These are phyloP conservation scores for Cerceris ruficornis DNA, from an alignment of 2,888 invertebrate species.

Conservation along the genomic window DNA sequence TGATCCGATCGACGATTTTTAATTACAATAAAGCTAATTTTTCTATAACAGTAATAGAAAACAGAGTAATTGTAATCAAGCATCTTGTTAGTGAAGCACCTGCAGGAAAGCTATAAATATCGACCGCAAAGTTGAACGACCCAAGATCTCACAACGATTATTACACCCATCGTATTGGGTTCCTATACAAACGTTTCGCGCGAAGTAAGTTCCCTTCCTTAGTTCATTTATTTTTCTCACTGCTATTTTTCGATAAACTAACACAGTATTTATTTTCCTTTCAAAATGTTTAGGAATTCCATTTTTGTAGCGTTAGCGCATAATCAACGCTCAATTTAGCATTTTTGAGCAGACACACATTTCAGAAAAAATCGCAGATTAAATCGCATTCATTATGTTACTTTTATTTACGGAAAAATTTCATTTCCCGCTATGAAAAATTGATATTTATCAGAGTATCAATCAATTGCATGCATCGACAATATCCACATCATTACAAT, in stretches of 20 bases:
- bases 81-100: constrained; percentile 42
- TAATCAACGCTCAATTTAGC: background rate
- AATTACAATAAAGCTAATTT: background rate
- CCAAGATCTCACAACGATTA: constrained; percentile 36
- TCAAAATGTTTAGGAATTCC: background rate
- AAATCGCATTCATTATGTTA: no score
- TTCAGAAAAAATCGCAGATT: no score
- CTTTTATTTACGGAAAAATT: background rate
- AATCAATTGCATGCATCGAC: constrained; percentile 7
- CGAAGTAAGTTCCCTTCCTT: background rate
- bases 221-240: background rate
- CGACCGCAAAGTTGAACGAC: constrained; percentile 42
- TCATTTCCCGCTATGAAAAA: background rate
- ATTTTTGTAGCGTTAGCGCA: background rate
- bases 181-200: constrained; percentile 6
- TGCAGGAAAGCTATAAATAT: constrained; percentile 48
- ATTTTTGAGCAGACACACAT: no score
- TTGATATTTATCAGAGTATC: background rate
- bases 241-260: background rate
- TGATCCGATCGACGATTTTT: background rate
- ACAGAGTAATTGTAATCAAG: constrained; percentile 45
- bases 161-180: constrained; percentile 6
- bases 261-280: background rate
- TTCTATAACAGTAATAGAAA: constrained; percentile 26
- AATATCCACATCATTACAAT: constrained; percentile 9